Base-by-base conservation (phyloP, 2,797 vertebrate genomes). In the Falco berigora region DNA sequence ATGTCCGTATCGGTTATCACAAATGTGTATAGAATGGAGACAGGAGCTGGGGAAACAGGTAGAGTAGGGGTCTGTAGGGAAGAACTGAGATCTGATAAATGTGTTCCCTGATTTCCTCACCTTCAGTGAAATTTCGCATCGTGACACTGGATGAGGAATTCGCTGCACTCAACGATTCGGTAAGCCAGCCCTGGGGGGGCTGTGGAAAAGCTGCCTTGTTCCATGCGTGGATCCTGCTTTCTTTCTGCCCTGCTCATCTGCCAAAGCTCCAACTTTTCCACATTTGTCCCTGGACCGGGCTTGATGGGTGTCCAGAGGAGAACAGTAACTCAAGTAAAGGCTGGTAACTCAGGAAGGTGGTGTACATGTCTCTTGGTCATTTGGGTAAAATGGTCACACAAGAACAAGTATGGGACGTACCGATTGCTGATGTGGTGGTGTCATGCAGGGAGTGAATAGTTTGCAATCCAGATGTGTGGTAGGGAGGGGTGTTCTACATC, bases 101-200 rank as follows among this genome's bases (percentile, higher is more conserved):
- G 34, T n/a, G n/a, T 76, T 85, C 24, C 50, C 22, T 36, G 10
- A 34, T 94, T 95, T 89, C 14, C 63, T 92, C 93, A 36, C 64
- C 88, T 92, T 58, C 78, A 98, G 98, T 98, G 53, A 96, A 97
- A 75, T 98, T 99, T 89, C 97, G 98, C 64, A 95, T 98, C 3
- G 98, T 98, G 92, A 98, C 98, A 38, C 82, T 99, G 95, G 97
- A 98, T 72, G 34, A 95, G 47, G 95, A 91, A 28, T 98, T 98
- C 90, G 53, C 97, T 47, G 97, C 98, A 3, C 88, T 97, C 20
- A 95, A 95, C 0, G 81, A 97, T 83, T 94, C 94, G 98, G 98
- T 98, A 96, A 86, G 98, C 53, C 5, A 23, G 15, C 8, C 61
- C 40, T 78, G 19, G 10, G 28, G 28, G 27, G 23, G 5, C 44